Conservation (phyloP, 2,888 invertebrate genomes). For the Phyllotreta cruciferae region DNA sequence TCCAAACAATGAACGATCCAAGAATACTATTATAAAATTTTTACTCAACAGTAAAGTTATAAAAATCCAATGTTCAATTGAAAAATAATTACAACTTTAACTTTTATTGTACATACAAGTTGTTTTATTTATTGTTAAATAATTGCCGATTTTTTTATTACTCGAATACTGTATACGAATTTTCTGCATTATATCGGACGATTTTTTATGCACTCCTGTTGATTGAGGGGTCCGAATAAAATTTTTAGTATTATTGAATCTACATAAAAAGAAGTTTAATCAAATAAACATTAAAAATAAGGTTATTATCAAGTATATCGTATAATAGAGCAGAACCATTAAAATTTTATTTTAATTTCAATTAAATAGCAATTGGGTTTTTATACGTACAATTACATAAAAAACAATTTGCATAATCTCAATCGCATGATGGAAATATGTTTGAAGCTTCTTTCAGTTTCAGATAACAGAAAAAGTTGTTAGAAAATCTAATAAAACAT, state of each 20-base stretch:
- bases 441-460: too few species aligned
- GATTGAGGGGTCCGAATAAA: conserved; percentile 13
- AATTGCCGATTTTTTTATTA: conserved; percentile 14
- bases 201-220: neutral
- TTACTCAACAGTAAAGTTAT: conserved; percentile 11
- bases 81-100: conserved; percentile 15
- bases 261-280: conserved; percentile 10
- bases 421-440: too few species aligned
- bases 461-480: too few species aligned
- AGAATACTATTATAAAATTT: conserved; percentile 16
- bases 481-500: too few species aligned
- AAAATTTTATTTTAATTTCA: too few species aligned
- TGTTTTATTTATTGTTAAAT: conserved; percentile 16
- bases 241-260: conserved; percentile 11
- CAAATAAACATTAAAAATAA: conserved; percentile 7
- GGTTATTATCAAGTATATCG: too few species aligned
- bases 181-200: neutral
- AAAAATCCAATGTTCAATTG: conserved; percentile 12
- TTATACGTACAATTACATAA: too few species aligned
- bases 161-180: conserved; percentile 13
- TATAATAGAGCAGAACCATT: too few species aligned
- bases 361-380: too few species aligned
- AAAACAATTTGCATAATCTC: too few species aligned
- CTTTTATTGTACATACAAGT: conserved; percentile 12
- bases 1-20: conserved; percentile 16